A percentile compares a stretch with the other conserved stretches of the same genome.
Conservation (phyloP, 2,797 vertebrate genomes). For the Harpagifer antarcticus region DNA sequence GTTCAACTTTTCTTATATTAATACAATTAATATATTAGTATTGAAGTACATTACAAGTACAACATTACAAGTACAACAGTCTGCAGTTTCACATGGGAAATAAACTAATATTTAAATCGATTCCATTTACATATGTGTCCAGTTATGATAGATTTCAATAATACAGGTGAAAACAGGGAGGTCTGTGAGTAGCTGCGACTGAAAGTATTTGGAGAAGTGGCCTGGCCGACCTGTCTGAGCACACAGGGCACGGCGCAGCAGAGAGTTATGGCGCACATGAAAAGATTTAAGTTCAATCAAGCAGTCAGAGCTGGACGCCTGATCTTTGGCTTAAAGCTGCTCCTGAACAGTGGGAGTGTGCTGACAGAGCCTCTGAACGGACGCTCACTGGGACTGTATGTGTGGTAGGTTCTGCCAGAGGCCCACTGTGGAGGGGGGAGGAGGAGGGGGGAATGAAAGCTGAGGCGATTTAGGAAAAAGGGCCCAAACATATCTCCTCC, state of each 20-base stretch:
- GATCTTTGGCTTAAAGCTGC: slow-evolving; percentile 82
- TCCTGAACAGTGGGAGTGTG: slow-evolving; percentile 77
- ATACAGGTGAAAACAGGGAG: slow-evolving; percentile 43
- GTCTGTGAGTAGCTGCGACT: slow-evolving; percentile 28
- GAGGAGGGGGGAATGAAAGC: slow-evolving; percentile 40
- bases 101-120: neutral
- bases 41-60: too few species aligned
- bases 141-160: slow-evolving; percentile 6
- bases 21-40: too few species aligned
- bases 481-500: slow-evolving; percentile 22
- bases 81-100: too few species aligned
- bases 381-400: slow-evolving; percentile 73
- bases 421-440: slow-evolving; percentile 38
- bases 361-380: slow-evolving; percentile 72
- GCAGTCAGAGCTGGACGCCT: slow-evolving; percentile 78
- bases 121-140: neutral
- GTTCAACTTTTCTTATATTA: too few species aligned
- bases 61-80: too few species aligned
- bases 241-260: slow-evolving; percentile 22
- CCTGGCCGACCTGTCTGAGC: slow-evolving; percentile 46
- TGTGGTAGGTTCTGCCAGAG: slow-evolving; percentile 66
- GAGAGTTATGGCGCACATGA: slow-evolving; percentile 74
- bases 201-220: slow-evolving; percentile 56
- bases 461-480: slow-evolving; percentile 23
- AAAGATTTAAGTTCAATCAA: slow-evolving; percentile 83